These are phyloP conservation scores for Ricordea florida DNA, from an alignment of 92 coral and sea anemone species.

Conservation along the genomic window DNA sequence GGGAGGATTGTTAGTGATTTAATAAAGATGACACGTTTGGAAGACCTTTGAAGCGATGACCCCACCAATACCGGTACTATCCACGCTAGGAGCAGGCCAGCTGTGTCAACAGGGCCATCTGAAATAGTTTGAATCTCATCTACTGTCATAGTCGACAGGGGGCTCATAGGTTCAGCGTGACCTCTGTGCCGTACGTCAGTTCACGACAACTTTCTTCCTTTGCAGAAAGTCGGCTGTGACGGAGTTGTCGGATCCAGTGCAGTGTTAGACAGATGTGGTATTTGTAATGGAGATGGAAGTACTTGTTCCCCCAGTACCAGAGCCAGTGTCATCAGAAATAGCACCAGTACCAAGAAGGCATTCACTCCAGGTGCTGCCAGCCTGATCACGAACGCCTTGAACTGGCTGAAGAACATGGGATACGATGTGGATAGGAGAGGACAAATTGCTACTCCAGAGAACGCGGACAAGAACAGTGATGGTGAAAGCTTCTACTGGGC, in stretches of 20 bases:
- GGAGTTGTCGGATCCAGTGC: conserved; percentile 90
- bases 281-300: conserved; percentile 97
- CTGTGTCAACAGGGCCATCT: too few relatives aligned
- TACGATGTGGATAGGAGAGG: conserved; percentile 86
- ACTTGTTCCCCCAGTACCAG: conserved; percentile 65
- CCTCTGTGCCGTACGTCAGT: too few relatives aligned
- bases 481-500: conserved; percentile 95
- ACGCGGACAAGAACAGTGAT: conserved; percentile 46
- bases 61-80: too few relatives aligned
- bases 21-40: too few relatives aligned
- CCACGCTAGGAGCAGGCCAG: too few relatives aligned
- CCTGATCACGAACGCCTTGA: conserved; percentile 71
- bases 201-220: background rate
- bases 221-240: conserved; percentile 95
- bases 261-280: conserved; percentile 93
- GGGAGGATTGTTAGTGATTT: too few relatives aligned
- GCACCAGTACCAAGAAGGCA: conserved; percentile 71
- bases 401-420: conserved; percentile 81
- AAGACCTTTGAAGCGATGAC: too few relatives aligned
- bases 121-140: too few relatives aligned
- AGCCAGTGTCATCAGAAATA: conserved; percentile 43
- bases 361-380: conserved; percentile 65
- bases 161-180: too few relatives aligned
- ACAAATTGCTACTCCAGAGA: conserved; percentile 77
- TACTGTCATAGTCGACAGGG: too few relatives aligned